Base-by-base conservation (phyloP, 2,888 invertebrate species). In the Monochamus alternatus region DNA sequence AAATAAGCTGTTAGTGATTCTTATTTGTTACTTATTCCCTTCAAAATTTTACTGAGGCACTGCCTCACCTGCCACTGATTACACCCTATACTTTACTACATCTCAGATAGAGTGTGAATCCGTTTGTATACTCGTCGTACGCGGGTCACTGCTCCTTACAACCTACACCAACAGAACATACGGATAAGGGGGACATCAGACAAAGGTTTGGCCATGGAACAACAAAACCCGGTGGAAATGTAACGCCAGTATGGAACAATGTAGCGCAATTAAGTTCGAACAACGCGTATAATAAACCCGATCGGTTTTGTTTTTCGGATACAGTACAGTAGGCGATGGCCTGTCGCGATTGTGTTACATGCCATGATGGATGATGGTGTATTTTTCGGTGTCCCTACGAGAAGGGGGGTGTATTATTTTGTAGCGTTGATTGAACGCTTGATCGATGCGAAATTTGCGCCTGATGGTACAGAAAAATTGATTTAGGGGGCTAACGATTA, bases 261-360 rank as follows among this genome's bases (percentile, higher is more conserved):
- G 62, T 63, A 14, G 32, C 43, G 14, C 38, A 43, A 63, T 63
- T 43, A 43, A 63, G 62, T 63, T 43, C 62, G 14, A 38, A 43
- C 62, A 63, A 63, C 38, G 43, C 38, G 43, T 12, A 43, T 63
- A 63, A 63, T 63, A 38, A 63, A 14, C 43, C 62, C 10, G 62
- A 63, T 43, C 62, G n/a, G 38, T 62, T 63, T 38, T 63, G 62
- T 62, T 63, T 38, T 63, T 43, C 62, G 62, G 14, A 22, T 38
- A 38, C 38, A 32, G 9, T 60, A n/a, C 38, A 38, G 31, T 63
- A 63, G 38, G 38, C 14, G 62, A 14, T 63, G 7, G 43, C 31
- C 62, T 43, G 62, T 63, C 62, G n/a, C 14, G 43, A 43, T 14
- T 62, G 32, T 43, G 62, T 63, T 38, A 5, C n/a, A 43, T 43